Conservation (phyloP, 2,888 invertebrate species). For the Dicranocentrus wangi region DNA sequence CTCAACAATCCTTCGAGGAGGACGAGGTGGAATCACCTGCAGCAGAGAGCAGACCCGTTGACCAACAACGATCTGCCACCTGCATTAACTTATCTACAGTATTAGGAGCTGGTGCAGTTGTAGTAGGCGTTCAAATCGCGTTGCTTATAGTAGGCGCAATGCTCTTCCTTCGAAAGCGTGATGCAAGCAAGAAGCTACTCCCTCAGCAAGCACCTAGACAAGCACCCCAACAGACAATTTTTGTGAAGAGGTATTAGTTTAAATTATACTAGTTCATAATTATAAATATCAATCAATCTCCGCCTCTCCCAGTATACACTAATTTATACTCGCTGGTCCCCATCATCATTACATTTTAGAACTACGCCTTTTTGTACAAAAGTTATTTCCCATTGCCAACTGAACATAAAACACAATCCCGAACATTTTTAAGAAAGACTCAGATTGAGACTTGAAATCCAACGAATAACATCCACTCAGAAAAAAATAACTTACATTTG, state of each 20-base stretch:
- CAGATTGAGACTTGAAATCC: constrained; percentile 17
- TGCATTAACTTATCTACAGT: constrained; percentile 88
- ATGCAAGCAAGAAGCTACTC: constrained; percentile 74
- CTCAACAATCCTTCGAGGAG: constrained; percentile 62
- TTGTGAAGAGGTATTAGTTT: constrained; percentile 72
- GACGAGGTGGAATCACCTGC: constrained; percentile 59
- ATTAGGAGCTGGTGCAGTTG: constrained; percentile 88
- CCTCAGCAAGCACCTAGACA: constrained; percentile 87
- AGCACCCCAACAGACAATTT: constrained; percentile 82
- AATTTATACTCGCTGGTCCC: not conserved
- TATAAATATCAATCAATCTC: constrained; percentile 3
- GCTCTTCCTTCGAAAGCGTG: constrained; percentile 90
- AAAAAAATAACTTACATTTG: not conserved
- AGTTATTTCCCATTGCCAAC: not conserved
- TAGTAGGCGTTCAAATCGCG: constrained; percentile 89
- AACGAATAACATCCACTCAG: constrained; percentile 8
- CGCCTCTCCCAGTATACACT: not conserved
- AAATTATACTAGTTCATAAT: constrained; percentile 40
- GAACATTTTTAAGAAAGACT: constrained; percentile 35
- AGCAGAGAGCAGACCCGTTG: constrained; percentile 74
- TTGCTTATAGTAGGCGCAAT: constrained; percentile 84
- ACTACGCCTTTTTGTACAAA: constrained; percentile 24
- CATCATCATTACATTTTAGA: not conserved
- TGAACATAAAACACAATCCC: not conserved
- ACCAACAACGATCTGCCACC: constrained; percentile 74